Evolutionary conservation across 2,888 invertebrate species (phyloP), one percentile per base, ranked within the genome.

Genomic region (Linnaemya tessellans): DNA sequence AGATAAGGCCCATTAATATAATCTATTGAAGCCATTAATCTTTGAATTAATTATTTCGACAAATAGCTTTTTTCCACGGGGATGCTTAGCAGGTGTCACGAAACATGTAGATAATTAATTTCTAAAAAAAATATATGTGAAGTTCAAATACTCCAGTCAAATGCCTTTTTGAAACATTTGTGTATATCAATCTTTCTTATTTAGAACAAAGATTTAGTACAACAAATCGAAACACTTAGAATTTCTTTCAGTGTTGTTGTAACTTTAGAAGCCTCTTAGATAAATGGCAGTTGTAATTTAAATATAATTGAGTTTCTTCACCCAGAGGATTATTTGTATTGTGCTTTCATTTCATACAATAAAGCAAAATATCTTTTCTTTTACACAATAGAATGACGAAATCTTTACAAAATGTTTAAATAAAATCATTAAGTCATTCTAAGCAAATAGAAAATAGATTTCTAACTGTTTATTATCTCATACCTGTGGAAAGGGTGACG

Each of bases 401-500:
- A 49, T 49, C 18, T 51, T 35, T 35, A 13, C 30, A 49, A 30
- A 13, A 11, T 51, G 3, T n/a, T 46, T 7, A 68, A 68, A 68
- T 51, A 8, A 22, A 43, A 43, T 71, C 30, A 56, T 43, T 56
- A 58, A 43, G 5, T 62, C 54, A 79, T 51, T 64, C 67, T 51
- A 3, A 38, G 11, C 5, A 56, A 73, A 58, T 79, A 68, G 51
- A 73, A 78, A 60, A 30, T 30, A 41, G 54, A 15, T 41, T 84
- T 79, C 49, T 84, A 84, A 84, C 80, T 75, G 84, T 80, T 67
- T 74, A 74, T 74, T 58, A 74, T 25, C 79, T 79, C 46, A 84
- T 43, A 56, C 49, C 54, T 20, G 38, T 51, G 10, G 13, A 22
- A 60, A 30, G n/a, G 43, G 70, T 30, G 79, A 70, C 62, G 79